Conservation (phyloP, 2,888 invertebrate species). For the Drosophila parthenogenetica region DNA sequence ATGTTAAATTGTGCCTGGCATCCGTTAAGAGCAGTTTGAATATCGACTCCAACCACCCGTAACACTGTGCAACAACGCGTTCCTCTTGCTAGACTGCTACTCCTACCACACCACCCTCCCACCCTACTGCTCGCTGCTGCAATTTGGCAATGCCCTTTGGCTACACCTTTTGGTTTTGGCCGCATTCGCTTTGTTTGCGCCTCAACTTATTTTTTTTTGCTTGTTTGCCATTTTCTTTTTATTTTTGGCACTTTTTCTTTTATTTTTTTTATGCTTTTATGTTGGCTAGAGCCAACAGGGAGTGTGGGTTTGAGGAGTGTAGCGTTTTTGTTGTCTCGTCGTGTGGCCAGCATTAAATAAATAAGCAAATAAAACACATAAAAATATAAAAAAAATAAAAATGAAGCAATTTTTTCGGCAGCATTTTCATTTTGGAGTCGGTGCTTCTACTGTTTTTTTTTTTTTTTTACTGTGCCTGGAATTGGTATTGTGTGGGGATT, state of each 20-base stretch:
- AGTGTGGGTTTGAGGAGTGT: too few species aligned
- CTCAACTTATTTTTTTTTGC: conserved; percentile 35
- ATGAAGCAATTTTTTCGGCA: conserved; percentile 53
- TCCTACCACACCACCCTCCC: background rate
- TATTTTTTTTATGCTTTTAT: conserved; percentile 38
- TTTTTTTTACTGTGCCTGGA: background rate
- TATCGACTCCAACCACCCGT: conserved; percentile 59
- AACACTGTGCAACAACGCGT: conserved; percentile 30
- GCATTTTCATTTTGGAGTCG: conserved; percentile 39
- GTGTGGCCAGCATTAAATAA: conserved; percentile 75
- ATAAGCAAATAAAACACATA: conserved; percentile 63
- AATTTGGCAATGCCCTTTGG: conserved; percentile 80
- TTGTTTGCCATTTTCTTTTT: conserved; percentile 25
- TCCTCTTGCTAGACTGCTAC: background rate
- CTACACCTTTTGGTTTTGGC: conserved; percentile 72
- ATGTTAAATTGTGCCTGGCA: conserved; percentile 79
- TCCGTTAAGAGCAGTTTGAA: conserved; percentile 53
- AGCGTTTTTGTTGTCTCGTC: conserved; percentile 58
- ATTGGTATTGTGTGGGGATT: background rate
- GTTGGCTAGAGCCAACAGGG: conserved; percentile 1
- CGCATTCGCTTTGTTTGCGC: conserved; percentile 74
- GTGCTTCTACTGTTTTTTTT: background rate
- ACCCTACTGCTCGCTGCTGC: conserved; percentile 49
- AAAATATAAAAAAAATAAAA: conserved; percentile 33
- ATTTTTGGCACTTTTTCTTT: conserved; percentile 52